Percentiles rank a stretch among this genome's conserved stretches.
Evolutionary conservation across 1,140 invertebrate species (phyloP).

Genomic region (Drosophila nigrodunni): DNA sequence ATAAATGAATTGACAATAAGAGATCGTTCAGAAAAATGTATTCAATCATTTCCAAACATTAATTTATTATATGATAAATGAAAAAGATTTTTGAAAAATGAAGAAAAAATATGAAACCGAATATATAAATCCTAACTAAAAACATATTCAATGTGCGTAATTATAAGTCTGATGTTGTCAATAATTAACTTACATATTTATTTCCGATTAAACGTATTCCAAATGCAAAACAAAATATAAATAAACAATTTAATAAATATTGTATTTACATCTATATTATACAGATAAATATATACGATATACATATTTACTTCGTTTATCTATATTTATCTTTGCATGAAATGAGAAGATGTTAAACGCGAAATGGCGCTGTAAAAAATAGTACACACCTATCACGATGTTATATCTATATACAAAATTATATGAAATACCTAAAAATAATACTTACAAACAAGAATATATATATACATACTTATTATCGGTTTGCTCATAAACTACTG

Average conservation of each 20-base stretch:
- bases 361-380: conserved; percentile 27
- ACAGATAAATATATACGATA: conserved; percentile 46
- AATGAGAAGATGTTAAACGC: conserved; percentile 27
- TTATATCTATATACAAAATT: conserved; percentile 67
- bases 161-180: conserved; percentile 84
- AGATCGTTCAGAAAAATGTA: conserved; percentile 33
- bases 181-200: conserved; percentile 70
- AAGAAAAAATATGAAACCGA: conserved; percentile 26
- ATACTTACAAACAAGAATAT: conserved; percentile 51
- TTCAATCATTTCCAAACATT: conserved; percentile 41
- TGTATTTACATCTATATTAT: conserved; percentile 31
- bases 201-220: conserved; percentile 55
- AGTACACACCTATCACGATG: conserved; percentile 39
- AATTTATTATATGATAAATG: conserved; percentile 19
- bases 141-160: conserved; percentile 77
- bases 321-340: conserved; percentile 39
- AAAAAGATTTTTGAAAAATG: conserved; percentile 20
- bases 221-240: conserved; percentile 30
- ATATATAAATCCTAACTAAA: conserved; percentile 39
- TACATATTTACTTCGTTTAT: conserved; percentile 63
- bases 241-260: conserved; percentile 16
- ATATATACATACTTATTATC: conserved; percentile 70
- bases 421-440: conserved; percentile 49
- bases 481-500: conserved; percentile 73
- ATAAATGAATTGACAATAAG: conserved; percentile 71